A percentile compares a stretch with the other conserved stretches of the same genome.
Conservation (phyloP, 2,888 invertebrate species). For the Ormyrus labotus region DNA sequence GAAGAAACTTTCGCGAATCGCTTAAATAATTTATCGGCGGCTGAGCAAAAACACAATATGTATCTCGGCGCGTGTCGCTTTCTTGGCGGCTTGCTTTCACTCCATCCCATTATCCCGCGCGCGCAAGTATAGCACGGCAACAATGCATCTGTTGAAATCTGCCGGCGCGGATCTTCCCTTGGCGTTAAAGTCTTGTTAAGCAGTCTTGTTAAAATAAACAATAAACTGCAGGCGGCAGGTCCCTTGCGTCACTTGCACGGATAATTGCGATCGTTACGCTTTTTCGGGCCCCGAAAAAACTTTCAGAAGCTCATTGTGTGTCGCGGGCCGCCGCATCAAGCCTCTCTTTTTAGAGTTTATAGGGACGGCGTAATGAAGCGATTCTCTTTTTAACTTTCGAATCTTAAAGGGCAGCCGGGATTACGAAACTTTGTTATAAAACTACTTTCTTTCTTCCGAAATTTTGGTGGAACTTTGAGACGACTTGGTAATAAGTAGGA, state of each 20-base stretch:
- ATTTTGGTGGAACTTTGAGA: too few species aligned
- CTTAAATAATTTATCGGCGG: constrained; percentile 31
- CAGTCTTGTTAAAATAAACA: constrained; percentile 13
- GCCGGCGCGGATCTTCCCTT: neutral
- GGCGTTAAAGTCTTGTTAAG: neutral
- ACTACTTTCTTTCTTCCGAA: too few species aligned
- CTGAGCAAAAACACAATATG: constrained; percentile 53
- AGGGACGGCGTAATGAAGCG: neutral
- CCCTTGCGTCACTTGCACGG: too few species aligned
- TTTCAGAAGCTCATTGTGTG: neutral
- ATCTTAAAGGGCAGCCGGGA: neutral
- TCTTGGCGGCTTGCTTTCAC: constrained; percentile 67
- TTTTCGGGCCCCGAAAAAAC: too few species aligned
- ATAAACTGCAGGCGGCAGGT: constrained; percentile 13
- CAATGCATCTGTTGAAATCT: constrained; percentile 17
- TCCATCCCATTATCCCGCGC: constrained; percentile 66
- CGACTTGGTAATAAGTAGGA: too few species aligned
- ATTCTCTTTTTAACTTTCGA: constrained; percentile 29
- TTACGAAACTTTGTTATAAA: too few species aligned
- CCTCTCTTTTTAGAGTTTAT: too few species aligned
- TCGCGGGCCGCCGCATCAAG: neutral
- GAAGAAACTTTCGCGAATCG: too few species aligned
- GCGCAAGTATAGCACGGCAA: constrained; percentile 55
- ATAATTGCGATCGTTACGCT: too few species aligned
- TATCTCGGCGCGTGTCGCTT: constrained; percentile 52